Evolutionary conservation across 1,140 invertebrate genomes (phyloP).

Genomic region (Choristoneura fumiferana): DNA sequence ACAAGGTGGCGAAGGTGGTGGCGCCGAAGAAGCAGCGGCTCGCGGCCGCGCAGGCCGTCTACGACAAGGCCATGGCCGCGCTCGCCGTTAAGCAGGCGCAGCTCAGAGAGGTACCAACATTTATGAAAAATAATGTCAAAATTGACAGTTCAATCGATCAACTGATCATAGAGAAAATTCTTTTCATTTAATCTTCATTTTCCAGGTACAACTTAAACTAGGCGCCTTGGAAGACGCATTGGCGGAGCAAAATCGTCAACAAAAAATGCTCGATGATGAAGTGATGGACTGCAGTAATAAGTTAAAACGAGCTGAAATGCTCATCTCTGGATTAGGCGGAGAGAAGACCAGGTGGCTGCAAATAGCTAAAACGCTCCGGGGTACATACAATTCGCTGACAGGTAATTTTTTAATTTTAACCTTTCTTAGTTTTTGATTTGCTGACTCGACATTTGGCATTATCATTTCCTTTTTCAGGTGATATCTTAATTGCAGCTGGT

Average conservation of each 20-base stretch:
- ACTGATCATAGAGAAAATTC: conserved; percentile 1
- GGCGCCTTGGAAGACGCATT: conserved; percentile 83
- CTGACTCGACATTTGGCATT: no score
- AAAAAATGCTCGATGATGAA: conserved; percentile 86
- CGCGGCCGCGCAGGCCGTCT: conserved; percentile 86
- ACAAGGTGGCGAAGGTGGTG: conserved; percentile 93
- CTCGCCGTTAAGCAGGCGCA: conserved; percentile 88
- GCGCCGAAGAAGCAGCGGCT: conserved; percentile 90
- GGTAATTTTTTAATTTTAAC: conserved; percentile 36
- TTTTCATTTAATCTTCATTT: not conserved
- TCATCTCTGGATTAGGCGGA: conserved; percentile 92
- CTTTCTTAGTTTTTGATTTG: no score
- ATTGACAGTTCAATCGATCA: not conserved
- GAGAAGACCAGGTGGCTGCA: conserved; percentile 91
- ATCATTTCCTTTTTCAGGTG: conserved; percentile 79
- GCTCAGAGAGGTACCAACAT: conserved; percentile 80
- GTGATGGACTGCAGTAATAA: conserved; percentile 94
- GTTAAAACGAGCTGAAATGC: conserved; percentile 93
- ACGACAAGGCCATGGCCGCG: conserved; percentile 83
- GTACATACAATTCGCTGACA: conserved; percentile 82
- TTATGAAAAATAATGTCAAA: no score
- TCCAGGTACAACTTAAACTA: conserved; percentile 75
- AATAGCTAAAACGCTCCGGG: conserved; percentile 86
- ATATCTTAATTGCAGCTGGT: conserved; percentile 92
- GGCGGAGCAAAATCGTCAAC: conserved; percentile 79